Conservation (phyloP, 2,797 vertebrate species). For the Emys orbicularis region DNA sequence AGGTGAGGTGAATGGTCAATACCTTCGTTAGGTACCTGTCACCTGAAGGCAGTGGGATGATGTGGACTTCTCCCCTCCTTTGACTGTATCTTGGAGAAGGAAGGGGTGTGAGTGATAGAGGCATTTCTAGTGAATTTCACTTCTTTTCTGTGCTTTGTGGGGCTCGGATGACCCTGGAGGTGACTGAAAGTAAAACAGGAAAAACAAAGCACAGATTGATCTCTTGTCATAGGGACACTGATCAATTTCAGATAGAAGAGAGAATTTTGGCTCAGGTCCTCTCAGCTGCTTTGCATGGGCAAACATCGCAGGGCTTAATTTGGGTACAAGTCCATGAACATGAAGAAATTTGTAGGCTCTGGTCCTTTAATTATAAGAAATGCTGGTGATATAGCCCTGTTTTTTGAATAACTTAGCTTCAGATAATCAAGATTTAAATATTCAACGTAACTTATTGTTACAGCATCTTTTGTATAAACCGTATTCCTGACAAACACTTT, state of each 20-base stretch:
- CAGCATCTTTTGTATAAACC: background rate
- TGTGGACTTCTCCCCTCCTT: background rate
- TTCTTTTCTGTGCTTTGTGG: background rate
- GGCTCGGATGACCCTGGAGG: background rate
- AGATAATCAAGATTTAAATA: background rate
- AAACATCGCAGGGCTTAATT: background rate
- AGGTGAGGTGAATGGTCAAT: background rate
- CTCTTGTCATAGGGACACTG: background rate
- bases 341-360: background rate
- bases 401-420: background rate
- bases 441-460: background rate
- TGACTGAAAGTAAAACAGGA: background rate
- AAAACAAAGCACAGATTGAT: background rate
- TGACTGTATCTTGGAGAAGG: background rate
- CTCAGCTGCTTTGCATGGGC: background rate
- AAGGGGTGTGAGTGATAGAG: background rate
- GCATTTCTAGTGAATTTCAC: background rate
- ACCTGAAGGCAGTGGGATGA: background rate
- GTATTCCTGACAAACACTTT: accelerated
- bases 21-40: background rate
- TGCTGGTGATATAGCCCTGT: background rate
- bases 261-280: background rate
- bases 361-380: background rate
- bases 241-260: background rate
- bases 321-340: background rate